Evolutionary conservation across 2,888 invertebrate genomes (phyloP), one percentile per base, ranked within the genome.

Genomic region (Heliconius erato): DNA sequence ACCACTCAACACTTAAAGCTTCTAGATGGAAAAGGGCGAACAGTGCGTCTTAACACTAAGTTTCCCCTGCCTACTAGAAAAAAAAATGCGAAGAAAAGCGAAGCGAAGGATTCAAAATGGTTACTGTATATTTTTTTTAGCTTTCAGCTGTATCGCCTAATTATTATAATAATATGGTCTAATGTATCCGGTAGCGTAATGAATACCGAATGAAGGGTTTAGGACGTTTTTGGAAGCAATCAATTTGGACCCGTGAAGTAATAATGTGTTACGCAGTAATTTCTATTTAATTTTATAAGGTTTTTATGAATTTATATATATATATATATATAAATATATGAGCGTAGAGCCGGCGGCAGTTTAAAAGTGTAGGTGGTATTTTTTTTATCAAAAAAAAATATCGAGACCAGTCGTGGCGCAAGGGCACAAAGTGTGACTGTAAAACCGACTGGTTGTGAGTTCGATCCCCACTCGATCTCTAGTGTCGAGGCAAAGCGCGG

Each of bases 171-270:
- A 94, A 94, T 93, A 14, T 68, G 92, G 90, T 90, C 87, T 88
- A 90, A 87, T 40, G 94, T 94, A 94, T 95, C 95, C 95, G 94
- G 94, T 88, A 88, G 84, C 86, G 90, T 95, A 95, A 95, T 95
- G 93, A 94, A 92, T 91, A 94, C 94, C 95, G 95, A 95, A 94
- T 95, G 95, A 94, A 91, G 91, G 94, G 93, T 94, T 94, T 91
- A 90, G 86, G 88, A 88, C 81, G 78, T 83, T 83, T 84, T 82
- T 86, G 89, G 87, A 89, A 82, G 28, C 94, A 95, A 95, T 95
- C 93, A 94, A 95, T 95, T 95, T 93, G 94, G 90, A 87, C 87
- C 94, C 94, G 94, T 95, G 93, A 95, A 93, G 91, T 90, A 90
- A 93, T 95, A 90, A 94, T 88, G 89, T 88, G 91, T 93, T 94